phyloP scores from a whole-genome alignment of 2,888 invertebrate genomes.

The Steromphala cineraria region DNA sequence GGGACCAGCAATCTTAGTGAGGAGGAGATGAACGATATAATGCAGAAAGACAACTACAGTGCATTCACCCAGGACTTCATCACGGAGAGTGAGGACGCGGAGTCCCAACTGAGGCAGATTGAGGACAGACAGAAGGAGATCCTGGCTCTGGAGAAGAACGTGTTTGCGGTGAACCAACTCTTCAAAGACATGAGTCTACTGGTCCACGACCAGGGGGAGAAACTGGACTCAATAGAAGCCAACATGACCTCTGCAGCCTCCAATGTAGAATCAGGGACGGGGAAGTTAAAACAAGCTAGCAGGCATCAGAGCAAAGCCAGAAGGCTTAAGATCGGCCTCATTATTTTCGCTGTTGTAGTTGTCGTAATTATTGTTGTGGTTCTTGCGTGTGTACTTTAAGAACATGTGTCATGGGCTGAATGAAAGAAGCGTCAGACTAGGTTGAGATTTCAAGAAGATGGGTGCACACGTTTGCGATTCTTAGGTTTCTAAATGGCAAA shows the following conservation, averaged over 20 bases:
- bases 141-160: constrained; percentile 58
- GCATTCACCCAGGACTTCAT: constrained; percentile 62
- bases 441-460: too few relatives aligned
- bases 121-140: constrained; percentile 60
- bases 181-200: constrained; percentile 63
- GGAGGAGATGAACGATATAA: constrained; percentile 35
- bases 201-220: constrained; percentile 63
- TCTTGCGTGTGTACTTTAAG: constrained; percentile 24
- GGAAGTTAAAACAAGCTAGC: constrained; percentile 49
- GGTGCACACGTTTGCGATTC: too few relatives aligned
- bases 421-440: too few relatives aligned
- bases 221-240: constrained; percentile 57
- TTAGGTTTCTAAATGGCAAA: too few relatives aligned
- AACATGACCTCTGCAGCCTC: constrained; percentile 46
- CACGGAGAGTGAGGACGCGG: constrained; percentile 56
- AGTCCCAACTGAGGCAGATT: constrained; percentile 53
- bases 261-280: constrained; percentile 49
- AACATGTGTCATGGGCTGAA: too few relatives aligned
- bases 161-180: constrained; percentile 59
- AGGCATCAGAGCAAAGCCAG: constrained; percentile 43
- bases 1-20: constrained; percentile 40
- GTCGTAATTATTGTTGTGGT: constrained; percentile 51
- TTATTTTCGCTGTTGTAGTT: constrained; percentile 49
- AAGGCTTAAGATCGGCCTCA: constrained; percentile 45
- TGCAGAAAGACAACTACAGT: constrained; percentile 36